These are phyloP conservation scores for Hirtodrosophila duncani DNA, from an alignment of 2,888 invertebrate genomes.

Conservation along the genomic window DNA sequence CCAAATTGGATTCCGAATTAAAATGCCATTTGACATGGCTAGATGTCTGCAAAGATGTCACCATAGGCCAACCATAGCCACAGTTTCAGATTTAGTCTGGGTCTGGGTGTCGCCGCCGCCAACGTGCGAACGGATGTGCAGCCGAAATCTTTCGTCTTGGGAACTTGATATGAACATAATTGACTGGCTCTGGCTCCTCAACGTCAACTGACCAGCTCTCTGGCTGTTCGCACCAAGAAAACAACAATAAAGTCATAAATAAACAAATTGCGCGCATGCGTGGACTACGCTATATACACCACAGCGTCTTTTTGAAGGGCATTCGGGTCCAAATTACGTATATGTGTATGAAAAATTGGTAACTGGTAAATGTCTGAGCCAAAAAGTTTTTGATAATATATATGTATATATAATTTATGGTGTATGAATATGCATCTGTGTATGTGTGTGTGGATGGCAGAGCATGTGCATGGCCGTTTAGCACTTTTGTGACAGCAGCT, in stretches of 20 bases:
- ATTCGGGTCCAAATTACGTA: conserved; percentile 19
- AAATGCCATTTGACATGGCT: conserved; percentile 51
- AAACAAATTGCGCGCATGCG: conserved; percentile 69
- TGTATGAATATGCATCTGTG: background rate
- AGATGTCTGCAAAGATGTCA: conserved; percentile 50
- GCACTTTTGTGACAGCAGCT: conserved; percentile 43
- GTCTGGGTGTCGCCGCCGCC: conserved; percentile 11
- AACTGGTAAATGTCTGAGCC: conserved; percentile 5
- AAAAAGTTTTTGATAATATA: conserved; percentile 16
- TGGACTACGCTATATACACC: conserved; percentile 41
- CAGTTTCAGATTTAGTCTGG: conserved; percentile 1
- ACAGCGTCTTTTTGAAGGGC: conserved; percentile 51
- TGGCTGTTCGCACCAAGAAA: conserved; percentile 46
- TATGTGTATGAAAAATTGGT: conserved; percentile 9
- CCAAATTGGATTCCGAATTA: conserved; percentile 63
- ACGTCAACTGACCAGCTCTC: conserved; percentile 1
- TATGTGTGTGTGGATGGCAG: conserved; percentile 13
- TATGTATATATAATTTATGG: background rate
- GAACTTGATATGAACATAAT: conserved; percentile 51
- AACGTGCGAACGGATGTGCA: conserved; percentile 69
- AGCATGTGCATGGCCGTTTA: conserved; percentile 43
- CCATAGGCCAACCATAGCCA: conserved; percentile 19
- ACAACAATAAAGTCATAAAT: conserved; percentile 64
- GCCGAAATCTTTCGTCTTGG: conserved; percentile 42
- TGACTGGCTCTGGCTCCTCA: conserved; percentile 26